These are phyloP conservation scores for Petroica traversi DNA, from an alignment of 2,113 vertebrate species.

Conservation along the genomic window DNA sequence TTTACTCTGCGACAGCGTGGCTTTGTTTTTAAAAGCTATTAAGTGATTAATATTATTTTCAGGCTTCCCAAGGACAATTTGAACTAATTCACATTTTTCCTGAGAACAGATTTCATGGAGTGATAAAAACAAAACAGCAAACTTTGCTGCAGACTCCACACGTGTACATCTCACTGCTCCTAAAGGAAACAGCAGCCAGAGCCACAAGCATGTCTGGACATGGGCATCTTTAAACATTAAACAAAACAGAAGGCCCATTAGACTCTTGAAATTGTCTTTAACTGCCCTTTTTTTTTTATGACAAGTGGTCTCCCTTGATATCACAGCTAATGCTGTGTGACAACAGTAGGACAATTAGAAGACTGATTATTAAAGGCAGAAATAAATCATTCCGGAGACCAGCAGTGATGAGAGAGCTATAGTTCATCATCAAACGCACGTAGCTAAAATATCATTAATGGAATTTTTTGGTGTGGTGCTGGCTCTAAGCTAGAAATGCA, in stretches of 20 bases:
- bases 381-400: not conserved
- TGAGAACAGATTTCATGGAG: not conserved
- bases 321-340: not conserved
- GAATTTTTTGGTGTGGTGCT: not conserved
- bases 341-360: not conserved
- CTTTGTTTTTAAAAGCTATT: not conserved
- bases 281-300: not conserved
- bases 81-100: not conserved
- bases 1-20: accelerated
- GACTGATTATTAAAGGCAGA: constrained; percentile 37
- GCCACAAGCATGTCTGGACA: not conserved
- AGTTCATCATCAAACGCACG: accelerated
- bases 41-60: not conserved
- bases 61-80: not conserved
- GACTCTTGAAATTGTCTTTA: not conserved
- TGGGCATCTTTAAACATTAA: not conserved
- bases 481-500: not conserved
- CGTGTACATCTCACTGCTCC: not conserved
- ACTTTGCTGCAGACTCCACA: not conserved
- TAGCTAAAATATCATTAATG: not conserved
- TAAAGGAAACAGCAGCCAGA: not conserved
- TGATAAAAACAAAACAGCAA: not conserved
- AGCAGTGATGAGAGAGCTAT: not conserved
- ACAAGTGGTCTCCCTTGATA: not conserved
- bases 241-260: not conserved